These are phyloP conservation scores for Caenorhabditis sp. DNA, from an alignment of 2,888 invertebrate genomes.

Conservation along the genomic window DNA sequence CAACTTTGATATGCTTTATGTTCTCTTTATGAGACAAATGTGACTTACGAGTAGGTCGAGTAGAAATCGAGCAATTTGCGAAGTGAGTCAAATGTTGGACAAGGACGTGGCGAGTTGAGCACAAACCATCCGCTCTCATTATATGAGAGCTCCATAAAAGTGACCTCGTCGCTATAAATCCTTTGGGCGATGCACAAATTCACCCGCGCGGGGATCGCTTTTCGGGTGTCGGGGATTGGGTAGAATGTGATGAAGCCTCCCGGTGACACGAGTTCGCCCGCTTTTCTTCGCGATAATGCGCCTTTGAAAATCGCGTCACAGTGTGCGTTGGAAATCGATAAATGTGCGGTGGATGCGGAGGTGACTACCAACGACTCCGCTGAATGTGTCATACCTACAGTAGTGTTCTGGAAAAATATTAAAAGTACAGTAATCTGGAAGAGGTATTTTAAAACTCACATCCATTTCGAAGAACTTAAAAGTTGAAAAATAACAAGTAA, in stretches of 20 bases:
- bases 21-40: not conserved
- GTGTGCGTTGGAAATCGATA: not conserved
- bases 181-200: not conserved
- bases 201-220: not conserved
- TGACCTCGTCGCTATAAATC: not conserved
- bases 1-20: not conserved
- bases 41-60: constrained; percentile 1
- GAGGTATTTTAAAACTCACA: too few species aligned
- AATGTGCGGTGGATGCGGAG: not conserved
- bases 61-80: constrained; percentile 3
- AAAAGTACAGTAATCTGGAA: too few species aligned
- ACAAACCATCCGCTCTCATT: constrained; percentile 2
- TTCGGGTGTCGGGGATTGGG: not conserved
- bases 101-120: not conserved
- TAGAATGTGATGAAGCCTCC: constrained; percentile 8
- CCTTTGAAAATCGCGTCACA: constrained; percentile 5
- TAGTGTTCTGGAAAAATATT: too few species aligned
- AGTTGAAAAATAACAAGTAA: too few species aligned
- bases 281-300: not conserved
- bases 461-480: too few species aligned
- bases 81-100: not conserved
- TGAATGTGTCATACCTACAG: too few species aligned
- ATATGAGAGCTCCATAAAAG: not conserved
- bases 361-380: not conserved
- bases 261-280: not conserved